These are phyloP conservation scores for Theocolax elegans DNA, from an alignment of 1,140 invertebrate species.

Conservation along the genomic window DNA sequence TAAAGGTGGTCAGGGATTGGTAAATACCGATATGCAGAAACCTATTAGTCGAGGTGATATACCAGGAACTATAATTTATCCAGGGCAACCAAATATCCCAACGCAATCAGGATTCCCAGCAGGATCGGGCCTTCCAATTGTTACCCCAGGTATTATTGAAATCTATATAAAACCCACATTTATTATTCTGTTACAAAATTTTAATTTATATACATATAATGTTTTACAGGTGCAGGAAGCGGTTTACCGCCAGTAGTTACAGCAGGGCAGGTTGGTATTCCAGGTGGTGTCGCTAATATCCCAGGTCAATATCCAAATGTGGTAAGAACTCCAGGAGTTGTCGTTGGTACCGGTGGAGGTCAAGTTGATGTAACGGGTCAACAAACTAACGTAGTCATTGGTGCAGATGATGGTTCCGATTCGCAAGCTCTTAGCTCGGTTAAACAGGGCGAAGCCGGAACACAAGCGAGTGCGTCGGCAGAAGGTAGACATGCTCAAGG, in stretches of 20 bases:
- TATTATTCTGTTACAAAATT: no score
- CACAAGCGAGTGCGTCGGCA: slow-evolving; percentile 78
- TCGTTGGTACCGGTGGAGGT: not conserved
- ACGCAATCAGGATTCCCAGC: not conserved
- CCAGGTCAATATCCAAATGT: no score
- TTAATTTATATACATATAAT: no score
- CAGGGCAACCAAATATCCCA: slow-evolving; percentile 24
- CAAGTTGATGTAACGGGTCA: not conserved
- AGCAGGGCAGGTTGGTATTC: not conserved
- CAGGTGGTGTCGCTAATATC: not conserved
- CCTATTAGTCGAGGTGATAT: slow-evolving; percentile 30
- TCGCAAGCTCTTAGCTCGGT: slow-evolving; percentile 81
- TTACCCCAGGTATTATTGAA: slow-evolving; percentile 16
- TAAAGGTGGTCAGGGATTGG: not conserved
- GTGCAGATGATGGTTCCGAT: slow-evolving; percentile 71
- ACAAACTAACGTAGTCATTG: not conserved
- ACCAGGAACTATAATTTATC: slow-evolving; percentile 26
- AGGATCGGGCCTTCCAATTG: not conserved
- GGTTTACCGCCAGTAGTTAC: no score
- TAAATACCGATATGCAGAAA: slow-evolving; percentile 7
- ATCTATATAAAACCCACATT: not conserved
- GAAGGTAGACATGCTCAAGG: slow-evolving; percentile 79
- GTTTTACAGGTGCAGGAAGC: no score
- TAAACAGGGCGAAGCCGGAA: slow-evolving; percentile 73
- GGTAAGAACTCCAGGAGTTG: not conserved